phyloP scores from a whole-genome alignment of 1,140 invertebrate genomes.

The Rhysida immarginata region DNA sequence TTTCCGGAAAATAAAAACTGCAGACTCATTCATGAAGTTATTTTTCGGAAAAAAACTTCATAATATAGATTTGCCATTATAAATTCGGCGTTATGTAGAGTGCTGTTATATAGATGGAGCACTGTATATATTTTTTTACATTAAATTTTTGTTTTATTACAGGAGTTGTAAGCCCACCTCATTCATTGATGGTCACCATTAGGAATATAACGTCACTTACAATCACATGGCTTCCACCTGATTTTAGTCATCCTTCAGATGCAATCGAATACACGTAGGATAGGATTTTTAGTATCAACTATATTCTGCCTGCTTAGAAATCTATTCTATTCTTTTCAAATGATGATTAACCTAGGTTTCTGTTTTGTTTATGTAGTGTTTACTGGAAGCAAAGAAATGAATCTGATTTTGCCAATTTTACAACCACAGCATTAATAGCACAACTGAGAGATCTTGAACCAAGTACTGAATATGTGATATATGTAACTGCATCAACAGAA shows the following conservation, averaged over 20 bases:
- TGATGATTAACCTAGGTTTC: too few species aligned
- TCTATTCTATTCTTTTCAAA: too few species aligned
- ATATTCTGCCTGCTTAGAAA: too few species aligned
- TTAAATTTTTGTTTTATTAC: conserved; percentile 17
- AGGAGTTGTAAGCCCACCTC: conserved; percentile 56
- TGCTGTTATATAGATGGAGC: too few species aligned
- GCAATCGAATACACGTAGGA: conserved; percentile 50
- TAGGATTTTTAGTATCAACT: conserved; percentile 18
- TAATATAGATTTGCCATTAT: too few species aligned
- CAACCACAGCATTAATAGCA: conserved; percentile 48
- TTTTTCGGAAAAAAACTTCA: conserved; percentile 24
- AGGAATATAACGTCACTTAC: conserved; percentile 61
- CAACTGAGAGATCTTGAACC: conserved; percentile 49
- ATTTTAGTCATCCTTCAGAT: conserved; percentile 56
- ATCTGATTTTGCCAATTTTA: conserved; percentile 39
- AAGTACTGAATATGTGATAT: conserved; percentile 60
- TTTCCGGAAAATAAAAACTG: too few species aligned
- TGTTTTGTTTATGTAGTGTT: conserved; percentile 32
- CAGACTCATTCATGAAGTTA: conserved; percentile 11
- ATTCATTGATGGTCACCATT: conserved; percentile 52
- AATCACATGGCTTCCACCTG: conserved; percentile 60
- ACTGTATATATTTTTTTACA: too few species aligned
- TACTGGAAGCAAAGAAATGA: conserved; percentile 46
- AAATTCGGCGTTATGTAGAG: too few species aligned
- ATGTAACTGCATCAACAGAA: conserved; percentile 46